Conservation (phyloP, 2,888 invertebrate species). For the Hylaea fasciaria region DNA sequence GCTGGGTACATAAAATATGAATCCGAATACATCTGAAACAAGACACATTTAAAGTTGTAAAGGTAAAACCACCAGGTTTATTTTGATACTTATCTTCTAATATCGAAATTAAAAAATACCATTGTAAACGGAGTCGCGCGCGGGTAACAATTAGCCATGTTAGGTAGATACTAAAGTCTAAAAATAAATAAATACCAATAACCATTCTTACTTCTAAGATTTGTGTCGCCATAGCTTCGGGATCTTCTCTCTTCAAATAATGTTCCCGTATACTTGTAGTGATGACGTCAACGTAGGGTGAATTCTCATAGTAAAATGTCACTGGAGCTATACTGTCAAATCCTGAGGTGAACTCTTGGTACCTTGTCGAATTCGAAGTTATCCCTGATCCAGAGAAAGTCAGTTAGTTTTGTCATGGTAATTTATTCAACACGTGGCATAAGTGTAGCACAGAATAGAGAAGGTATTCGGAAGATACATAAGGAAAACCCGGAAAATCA, state of each 20-base stretch:
- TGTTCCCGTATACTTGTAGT: constrained; percentile 81
- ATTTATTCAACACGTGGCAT: too few relatives aligned
- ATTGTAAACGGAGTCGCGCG: too few relatives aligned
- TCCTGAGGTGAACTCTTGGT: constrained; percentile 81
- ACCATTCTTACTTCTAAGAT: constrained; percentile 83
- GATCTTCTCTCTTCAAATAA: constrained; percentile 83
- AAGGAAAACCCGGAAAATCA: too few relatives aligned
- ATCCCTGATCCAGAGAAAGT: constrained; percentile 64
- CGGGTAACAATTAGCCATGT: too few relatives aligned
- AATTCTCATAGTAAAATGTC: constrained; percentile 86
- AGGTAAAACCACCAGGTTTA: too few relatives aligned
- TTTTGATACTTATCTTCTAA: too few relatives aligned
- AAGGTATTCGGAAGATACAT: too few relatives aligned
- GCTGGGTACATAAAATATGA: constrained; percentile 88
- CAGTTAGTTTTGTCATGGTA: neutral
- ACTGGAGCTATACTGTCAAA: constrained; percentile 85
- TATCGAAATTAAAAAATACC: too few relatives aligned
- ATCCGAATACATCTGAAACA: constrained; percentile 88
- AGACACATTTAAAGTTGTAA: too few relatives aligned
- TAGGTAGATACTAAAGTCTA: too few relatives aligned
- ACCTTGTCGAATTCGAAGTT: constrained; percentile 71
- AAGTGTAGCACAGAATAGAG: too few relatives aligned
- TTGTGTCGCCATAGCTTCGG: constrained; percentile 74
- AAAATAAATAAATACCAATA: neutral
- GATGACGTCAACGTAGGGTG: constrained; percentile 74